These are phyloP conservation scores for Sinelater perroti DNA, from an alignment of 2,888 invertebrate species.

Conservation along the genomic window DNA sequence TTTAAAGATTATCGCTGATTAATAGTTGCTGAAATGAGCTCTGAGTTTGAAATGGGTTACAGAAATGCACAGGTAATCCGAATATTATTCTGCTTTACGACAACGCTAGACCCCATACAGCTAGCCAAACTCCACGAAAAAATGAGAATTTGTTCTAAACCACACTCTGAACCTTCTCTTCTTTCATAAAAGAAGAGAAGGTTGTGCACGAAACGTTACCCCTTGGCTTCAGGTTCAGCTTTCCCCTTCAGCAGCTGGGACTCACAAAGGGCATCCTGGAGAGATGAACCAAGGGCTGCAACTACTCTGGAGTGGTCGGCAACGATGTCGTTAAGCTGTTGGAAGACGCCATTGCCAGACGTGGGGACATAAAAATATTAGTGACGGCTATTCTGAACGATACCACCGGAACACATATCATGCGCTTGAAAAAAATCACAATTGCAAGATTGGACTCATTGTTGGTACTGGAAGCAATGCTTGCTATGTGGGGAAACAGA, in stretches of 20 bases:
- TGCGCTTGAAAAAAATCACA: conserved; percentile 95
- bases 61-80: too few species aligned
- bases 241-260: conserved; percentile 88
- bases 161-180: too few species aligned
- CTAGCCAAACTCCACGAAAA: too few species aligned
- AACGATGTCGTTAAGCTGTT: conserved; percentile 90
- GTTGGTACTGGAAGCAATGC: conserved; percentile 96
- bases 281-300: conserved; percentile 97
- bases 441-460: conserved; percentile 93
- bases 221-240: conserved; percentile 96
- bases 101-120: too few species aligned
- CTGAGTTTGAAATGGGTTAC: too few species aligned
- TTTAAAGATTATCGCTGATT: too few species aligned
- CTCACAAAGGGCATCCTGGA: conserved; percentile 86
- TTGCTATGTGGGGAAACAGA: conserved; percentile 90
- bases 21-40: too few species aligned
- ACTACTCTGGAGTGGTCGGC: conserved; percentile 88
- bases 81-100: too few species aligned
- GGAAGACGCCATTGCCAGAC: conserved; percentile 86
- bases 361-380: conserved; percentile 90
- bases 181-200: conserved; percentile 89
- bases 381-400: conserved; percentile 96
- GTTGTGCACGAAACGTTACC: conserved; percentile 81
- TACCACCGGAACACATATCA: conserved; percentile 97
- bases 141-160: too few species aligned